Percentiles rank a stretch among this genome's conserved stretches.
Conservation (phyloP, 2,797 vertebrate species). For the Melanotaenia nigrans region DNA sequence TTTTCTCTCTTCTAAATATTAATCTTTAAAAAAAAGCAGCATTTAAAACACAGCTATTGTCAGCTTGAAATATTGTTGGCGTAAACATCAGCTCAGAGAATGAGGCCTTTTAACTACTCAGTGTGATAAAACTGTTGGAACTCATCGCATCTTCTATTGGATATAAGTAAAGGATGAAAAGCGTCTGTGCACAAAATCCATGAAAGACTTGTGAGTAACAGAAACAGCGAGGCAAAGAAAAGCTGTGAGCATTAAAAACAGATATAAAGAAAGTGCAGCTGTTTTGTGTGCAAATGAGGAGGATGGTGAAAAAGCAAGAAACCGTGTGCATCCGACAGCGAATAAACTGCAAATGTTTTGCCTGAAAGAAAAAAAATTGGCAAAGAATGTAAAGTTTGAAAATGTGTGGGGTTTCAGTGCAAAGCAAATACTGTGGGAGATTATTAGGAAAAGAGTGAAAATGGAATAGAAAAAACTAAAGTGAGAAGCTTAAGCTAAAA, state of each 20-base stretch:
- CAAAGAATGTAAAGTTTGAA: slow-evolving; percentile 3
- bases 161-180: neutral
- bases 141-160: slow-evolving; percentile 26
- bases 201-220: slow-evolving; percentile 4
- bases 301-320: slow-evolving; percentile 19
- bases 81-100: slow-evolving; percentile 32
- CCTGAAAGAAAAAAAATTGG: slow-evolving; percentile 8
- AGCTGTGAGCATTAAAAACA: slow-evolving; percentile 11
- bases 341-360: slow-evolving; percentile 31
- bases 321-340: slow-evolving; percentile 21
- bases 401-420: slow-evolving; percentile 5
- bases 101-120: slow-evolving; percentile 20
- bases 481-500: slow-evolving; percentile 38
- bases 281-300: slow-evolving; percentile 26
- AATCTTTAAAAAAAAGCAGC: no score
- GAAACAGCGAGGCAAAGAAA: slow-evolving; percentile 10
- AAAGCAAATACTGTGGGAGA: slow-evolving; percentile 32
- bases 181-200: neutral
- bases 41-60: no score
- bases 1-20: no score
- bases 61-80: slow-evolving; percentile 27
- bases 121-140: slow-evolving; percentile 29
- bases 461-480: slow-evolving; percentile 14
- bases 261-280: slow-evolving; percentile 1
- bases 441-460: slow-evolving; percentile 13